Percentiles rank a stretch among this genome's conserved stretches.
phyloP scores from a whole-genome alignment of 2,113 vertebrate genomes.

The Fukomys damarensis region DNA sequence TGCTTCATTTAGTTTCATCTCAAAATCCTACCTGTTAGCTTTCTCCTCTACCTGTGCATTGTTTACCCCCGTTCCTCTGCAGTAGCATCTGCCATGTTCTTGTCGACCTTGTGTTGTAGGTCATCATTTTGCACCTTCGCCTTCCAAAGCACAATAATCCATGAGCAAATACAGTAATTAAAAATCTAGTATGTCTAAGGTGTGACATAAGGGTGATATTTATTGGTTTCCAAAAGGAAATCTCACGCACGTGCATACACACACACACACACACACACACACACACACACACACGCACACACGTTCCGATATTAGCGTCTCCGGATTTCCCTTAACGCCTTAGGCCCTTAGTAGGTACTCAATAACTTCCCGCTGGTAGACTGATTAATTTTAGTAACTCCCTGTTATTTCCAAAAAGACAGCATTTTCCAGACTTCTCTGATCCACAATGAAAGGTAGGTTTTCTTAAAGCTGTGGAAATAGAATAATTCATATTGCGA shows the following conservation, averaged over 20 bases:
- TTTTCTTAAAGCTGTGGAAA: constrained; percentile 79
- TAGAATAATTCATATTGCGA: constrained; percentile 80
- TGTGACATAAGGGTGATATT: neutral
- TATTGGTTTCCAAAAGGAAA: constrained; percentile 14
- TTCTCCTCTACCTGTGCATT: neutral
- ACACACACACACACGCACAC: neutral
- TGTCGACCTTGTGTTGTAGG: neutral
- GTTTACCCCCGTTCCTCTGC: neutral
- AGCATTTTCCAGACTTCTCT: constrained; percentile 69
- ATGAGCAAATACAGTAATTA: neutral
- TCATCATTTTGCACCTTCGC: neutral
- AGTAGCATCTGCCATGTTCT: neutral
- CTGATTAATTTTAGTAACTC: constrained; percentile 69
- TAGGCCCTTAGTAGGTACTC: constrained; percentile 66
- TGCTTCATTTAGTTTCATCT: neutral
- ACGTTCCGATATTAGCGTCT: neutral
- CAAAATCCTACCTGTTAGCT: neutral
- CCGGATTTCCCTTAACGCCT: constrained; percentile 23
- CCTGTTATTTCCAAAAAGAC: constrained; percentile 71
- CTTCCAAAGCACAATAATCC: constrained; percentile 26
- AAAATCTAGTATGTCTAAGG: constrained; percentile 23
- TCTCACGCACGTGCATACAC: neutral
- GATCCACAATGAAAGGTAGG: constrained; percentile 66
- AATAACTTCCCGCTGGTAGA: constrained; percentile 31
- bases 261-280: neutral